Evolutionary conservation across 2,888 invertebrate genomes (phyloP).

Genomic region (Thecophora atra): DNA sequence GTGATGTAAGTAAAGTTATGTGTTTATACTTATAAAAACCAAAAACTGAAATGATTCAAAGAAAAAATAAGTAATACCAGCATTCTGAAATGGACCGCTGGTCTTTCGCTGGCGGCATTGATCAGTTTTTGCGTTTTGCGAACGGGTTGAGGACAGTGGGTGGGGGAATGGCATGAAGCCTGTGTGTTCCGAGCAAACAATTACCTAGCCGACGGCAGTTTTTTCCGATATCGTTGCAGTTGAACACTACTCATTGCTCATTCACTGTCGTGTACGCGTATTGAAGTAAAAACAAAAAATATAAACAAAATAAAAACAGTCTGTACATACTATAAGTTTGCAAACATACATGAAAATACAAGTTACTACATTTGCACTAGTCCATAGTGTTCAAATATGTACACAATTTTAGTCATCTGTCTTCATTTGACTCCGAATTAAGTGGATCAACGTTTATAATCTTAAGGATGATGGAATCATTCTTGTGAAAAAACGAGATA

Average conservation of each 20-base stretch:
- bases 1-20: conserved; percentile 29
- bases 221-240: not conserved
- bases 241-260: not conserved
- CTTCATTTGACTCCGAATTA: not conserved
- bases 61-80: not conserved
- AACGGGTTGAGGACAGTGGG: not conserved
- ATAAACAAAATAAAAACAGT: conserved; percentile 1
- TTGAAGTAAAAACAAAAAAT: conserved; percentile 26
- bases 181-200: not conserved
- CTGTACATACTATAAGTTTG: not conserved
- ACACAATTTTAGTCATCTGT: not conserved
- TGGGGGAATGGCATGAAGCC: not conserved
- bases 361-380: not conserved
- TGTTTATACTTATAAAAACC: conserved; percentile 5
- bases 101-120: conserved; percentile 21
- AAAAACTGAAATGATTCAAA: not conserved
- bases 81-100: not conserved
- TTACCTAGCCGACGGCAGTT: not conserved
- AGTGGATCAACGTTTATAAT: not conserved
- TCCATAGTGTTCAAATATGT: not conserved
- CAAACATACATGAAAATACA: not conserved
- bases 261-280: conserved; percentile 14
- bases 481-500: not conserved
- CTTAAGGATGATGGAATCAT: not conserved
- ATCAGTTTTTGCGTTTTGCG: conserved; percentile 18